Evolutionary conservation across 2,888 invertebrate species (phyloP).

Genomic region (Lymantria dispar): DNA sequence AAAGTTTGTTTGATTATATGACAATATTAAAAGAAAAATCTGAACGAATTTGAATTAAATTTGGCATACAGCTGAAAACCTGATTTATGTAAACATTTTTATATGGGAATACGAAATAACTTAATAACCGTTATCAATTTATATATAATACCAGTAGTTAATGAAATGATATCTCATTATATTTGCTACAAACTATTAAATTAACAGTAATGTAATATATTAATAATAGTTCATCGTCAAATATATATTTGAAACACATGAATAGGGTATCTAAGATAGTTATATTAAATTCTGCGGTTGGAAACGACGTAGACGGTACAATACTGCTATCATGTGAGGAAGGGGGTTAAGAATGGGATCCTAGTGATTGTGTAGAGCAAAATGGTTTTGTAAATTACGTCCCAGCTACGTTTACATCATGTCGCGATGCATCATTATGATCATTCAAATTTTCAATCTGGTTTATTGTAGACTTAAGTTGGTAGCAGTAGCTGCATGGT

Average conservation of each 20-base stretch:
- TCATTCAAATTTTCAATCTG: too few relatives aligned
- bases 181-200: not conserved
- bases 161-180: too few relatives aligned
- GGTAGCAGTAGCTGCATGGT: too few relatives aligned
- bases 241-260: constrained; percentile 8
- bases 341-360: constrained; percentile 35
- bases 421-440: constrained; percentile 51
- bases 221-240: constrained; percentile 12
- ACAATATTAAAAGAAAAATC: too few relatives aligned
- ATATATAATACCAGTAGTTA: too few relatives aligned
- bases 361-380: constrained; percentile 53
- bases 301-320: constrained; percentile 14
- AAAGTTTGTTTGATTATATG: too few relatives aligned
- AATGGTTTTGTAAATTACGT: constrained; percentile 40
- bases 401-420: constrained; percentile 29
- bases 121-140: too few relatives aligned
- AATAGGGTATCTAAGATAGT: constrained; percentile 2
- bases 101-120: too few relatives aligned
- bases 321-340: constrained; percentile 28
- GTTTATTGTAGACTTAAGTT: too few relatives aligned
- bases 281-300: constrained; percentile 36
- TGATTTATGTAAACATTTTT: too few relatives aligned
- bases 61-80: too few relatives aligned
- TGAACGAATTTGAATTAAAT: too few relatives aligned
- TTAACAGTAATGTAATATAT: constrained; percentile 8